Evolutionary conservation across 2,113 vertebrate genomes (phyloP).

Genomic region (Nerophis lumbriciformis): DNA sequence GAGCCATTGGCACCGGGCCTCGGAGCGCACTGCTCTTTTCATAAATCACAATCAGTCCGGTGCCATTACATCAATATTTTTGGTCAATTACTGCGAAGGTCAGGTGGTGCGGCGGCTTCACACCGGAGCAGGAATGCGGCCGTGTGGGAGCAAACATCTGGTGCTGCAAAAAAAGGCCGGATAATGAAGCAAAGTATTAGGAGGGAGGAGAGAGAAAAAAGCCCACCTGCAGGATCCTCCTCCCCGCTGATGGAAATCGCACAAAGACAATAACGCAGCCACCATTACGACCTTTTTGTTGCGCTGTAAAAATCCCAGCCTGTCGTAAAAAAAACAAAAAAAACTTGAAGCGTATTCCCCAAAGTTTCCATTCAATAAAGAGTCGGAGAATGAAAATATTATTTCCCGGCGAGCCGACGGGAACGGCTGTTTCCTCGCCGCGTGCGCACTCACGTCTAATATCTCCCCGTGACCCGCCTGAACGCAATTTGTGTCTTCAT

Average conservation of each 20-base stretch:
- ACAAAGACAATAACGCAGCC: neutral
- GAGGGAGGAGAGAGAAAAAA: neutral
- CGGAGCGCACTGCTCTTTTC: slow-evolving; percentile 90
- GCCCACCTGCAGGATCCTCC: neutral
- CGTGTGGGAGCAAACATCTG: slow-evolving; percentile 94
- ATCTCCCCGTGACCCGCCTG: slow-evolving; percentile 94
- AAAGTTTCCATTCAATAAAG: slow-evolving; percentile 99
- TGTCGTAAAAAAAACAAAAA: neutral
- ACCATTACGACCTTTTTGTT: neutral
- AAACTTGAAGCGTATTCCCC: slow-evolving; percentile 76
- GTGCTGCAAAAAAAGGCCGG: slow-evolving; percentile 63
- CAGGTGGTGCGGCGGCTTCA: slow-evolving; percentile 83
- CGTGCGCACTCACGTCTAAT: slow-evolving; percentile 82
- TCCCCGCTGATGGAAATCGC: neutral
- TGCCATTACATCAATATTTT: slow-evolving; percentile 99
- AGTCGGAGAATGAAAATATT: slow-evolving; percentile 97
- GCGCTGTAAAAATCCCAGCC: neutral
- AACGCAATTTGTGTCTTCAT: slow-evolving; percentile 99
- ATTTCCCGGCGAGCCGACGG: slow-evolving; percentile 94
- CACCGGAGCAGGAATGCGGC: slow-evolving; percentile 67
- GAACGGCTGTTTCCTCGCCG: slow-evolving; percentile 97
- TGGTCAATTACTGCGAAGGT: slow-evolving; percentile 99
- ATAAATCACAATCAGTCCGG: slow-evolving; percentile 99
- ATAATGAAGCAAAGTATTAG: slow-evolving; percentile 52
- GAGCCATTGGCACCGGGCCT: slow-evolving; percentile 93